phyloP scores from a whole-genome alignment of 1,140 invertebrate species.

The Drosophila rufa region DNA sequence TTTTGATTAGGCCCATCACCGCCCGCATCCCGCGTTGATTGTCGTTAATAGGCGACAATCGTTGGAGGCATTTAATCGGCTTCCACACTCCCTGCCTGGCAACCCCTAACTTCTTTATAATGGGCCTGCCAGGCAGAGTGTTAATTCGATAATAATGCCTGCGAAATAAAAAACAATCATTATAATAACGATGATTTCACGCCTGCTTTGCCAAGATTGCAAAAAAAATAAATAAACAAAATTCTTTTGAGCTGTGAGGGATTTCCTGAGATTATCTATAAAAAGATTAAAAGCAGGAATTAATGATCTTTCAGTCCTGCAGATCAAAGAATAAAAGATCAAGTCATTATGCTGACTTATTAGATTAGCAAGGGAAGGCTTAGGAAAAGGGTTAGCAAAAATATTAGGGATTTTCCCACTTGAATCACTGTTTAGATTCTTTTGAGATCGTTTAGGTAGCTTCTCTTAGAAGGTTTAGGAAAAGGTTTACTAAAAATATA shows the following conservation, averaged over 20 bases:
- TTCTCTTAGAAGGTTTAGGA: too few species aligned
- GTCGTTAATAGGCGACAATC: constrained; percentile 76
- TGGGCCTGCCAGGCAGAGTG: constrained; percentile 43
- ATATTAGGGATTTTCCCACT: too few species aligned
- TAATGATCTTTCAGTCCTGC: background rate
- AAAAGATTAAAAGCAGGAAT: background rate
- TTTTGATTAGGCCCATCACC: constrained; percentile 70
- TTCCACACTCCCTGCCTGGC: constrained; percentile 9
- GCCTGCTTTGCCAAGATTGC: constrained; percentile 35
- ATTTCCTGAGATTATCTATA: background rate
- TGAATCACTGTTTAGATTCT: too few species aligned
- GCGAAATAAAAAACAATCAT: constrained; percentile 30
- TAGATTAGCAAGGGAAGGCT: too few species aligned
- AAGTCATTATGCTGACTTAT: too few species aligned
- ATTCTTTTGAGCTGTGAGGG: too few species aligned
- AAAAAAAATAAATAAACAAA: constrained; percentile 14
- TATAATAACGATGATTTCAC: constrained; percentile 51
- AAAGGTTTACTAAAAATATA: too few species aligned
- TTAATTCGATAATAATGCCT: constrained; percentile 71
- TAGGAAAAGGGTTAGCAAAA: too few species aligned
- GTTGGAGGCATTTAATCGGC: constrained; percentile 70
- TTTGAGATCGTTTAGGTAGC: too few species aligned
- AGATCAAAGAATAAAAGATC: background rate
- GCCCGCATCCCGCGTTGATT: constrained; percentile 72
- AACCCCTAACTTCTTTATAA: constrained; percentile 45